phyloP scores from a whole-genome alignment of 2,797 vertebrate genomes.

The Hoplostethus mediterraneus region DNA sequence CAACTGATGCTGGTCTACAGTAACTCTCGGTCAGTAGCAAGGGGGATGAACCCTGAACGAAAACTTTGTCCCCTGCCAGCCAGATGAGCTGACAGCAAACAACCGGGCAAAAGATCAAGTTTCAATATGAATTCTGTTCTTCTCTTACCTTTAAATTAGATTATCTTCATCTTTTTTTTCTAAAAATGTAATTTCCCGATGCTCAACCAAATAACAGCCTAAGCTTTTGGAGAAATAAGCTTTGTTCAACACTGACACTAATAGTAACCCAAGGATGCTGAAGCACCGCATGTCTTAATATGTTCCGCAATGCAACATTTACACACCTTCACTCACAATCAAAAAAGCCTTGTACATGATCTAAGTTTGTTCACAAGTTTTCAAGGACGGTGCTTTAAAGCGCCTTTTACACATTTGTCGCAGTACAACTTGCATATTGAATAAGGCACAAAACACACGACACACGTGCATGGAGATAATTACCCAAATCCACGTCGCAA shows the following conservation, averaged over 20 bases:
- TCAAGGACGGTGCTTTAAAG: slow-evolving; percentile 6
- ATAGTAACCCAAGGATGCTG: too few species aligned
- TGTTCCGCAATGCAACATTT: background rate
- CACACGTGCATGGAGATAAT: slow-evolving; percentile 63
- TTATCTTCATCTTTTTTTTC: too few species aligned
- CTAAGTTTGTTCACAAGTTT: slow-evolving; percentile 35
- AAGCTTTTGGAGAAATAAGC: background rate
- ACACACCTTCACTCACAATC: background rate
- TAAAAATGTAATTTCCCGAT: background rate
- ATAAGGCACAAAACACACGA: slow-evolving; percentile 2
- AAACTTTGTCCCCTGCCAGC: slow-evolving; percentile 74
- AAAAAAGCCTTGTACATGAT: slow-evolving; percentile 8
- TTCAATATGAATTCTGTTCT: background rate
- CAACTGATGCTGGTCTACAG: slow-evolving; percentile 29
- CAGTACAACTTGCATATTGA: slow-evolving; percentile 32
- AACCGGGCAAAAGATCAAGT: background rate
- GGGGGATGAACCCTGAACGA: slow-evolving; percentile 39
- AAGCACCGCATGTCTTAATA: too few species aligned
- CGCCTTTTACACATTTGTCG: slow-evolving; percentile 40
- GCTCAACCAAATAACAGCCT: background rate
- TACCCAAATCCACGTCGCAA: slow-evolving; percentile 80
- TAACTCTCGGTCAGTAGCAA: slow-evolving; percentile 11
- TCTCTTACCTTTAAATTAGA: background rate
- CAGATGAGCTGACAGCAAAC: slow-evolving; percentile 71
- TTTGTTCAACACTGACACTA: background rate